Base-by-base conservation (phyloP, 2,797 vertebrate species). In the Gallinago nigripennis region DNA sequence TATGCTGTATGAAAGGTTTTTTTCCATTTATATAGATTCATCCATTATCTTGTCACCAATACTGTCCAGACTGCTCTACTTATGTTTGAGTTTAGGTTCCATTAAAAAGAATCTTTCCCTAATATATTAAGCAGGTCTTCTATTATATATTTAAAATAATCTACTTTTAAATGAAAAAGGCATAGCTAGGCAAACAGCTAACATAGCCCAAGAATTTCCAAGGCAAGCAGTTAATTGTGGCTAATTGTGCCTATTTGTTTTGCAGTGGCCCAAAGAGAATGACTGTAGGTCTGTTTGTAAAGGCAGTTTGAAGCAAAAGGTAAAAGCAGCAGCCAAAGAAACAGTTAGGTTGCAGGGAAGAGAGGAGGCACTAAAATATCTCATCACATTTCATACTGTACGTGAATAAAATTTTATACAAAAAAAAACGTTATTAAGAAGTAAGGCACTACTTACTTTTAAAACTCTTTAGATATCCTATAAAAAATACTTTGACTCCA, bases 1-100 rank as follows among this genome's bases (percentile, higher is more conserved):
- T 86, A 33, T 51, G 13, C 4, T 28, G 7, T 24, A 58, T n/a
- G 2, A 2, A 8, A 45, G 2, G 0, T 37, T 3, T 3, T 64
- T 70, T 65, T 70, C 43, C 2, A 61, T 57, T 81, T 64, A 75
- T 37, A 28, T 12, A 35, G 30, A 60, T 77, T 56, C 25, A 12
- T 30, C 71, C 9, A 46, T 70, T 80, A 33, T 73, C 24, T 63
- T 85, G 17, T 73, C 20, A 77, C 19, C 80, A 82, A 81, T 39
- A 64, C 13, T 35, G 2, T 48, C 19, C 25, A 57, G 35, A n/a
- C 9, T 43, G 18, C 21, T 75, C 15, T 66, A 14, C 64, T 75
- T 71, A 21, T 54, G 7, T 68, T 35, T 23, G 39, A 66, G 8
- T 14, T 64, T 39, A 58, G 11, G 7, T 53, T 16, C 10, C 18